Percentiles rank a stretch among this genome's conserved stretches.
These are phyloP conservation scores for Sinocyclocheilus anshuiensis DNA, from an alignment of 2,113 vertebrate genomes.

Conservation along the genomic window DNA sequence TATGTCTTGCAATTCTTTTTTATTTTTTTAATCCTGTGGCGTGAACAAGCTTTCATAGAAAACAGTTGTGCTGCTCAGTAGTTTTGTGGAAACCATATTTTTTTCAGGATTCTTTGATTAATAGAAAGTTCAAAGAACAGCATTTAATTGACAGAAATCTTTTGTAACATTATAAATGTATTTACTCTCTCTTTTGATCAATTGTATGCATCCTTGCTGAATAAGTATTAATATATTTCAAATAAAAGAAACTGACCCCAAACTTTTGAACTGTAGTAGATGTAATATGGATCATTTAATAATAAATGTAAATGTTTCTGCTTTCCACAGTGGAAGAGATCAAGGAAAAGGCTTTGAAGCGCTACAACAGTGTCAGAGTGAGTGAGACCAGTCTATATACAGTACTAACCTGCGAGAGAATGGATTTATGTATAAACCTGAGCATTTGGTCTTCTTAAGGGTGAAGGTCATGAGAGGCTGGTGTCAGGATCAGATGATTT, in stretches of 20 bases:
- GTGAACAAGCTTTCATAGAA: too few species aligned
- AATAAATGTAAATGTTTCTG: slow-evolving; percentile 19
- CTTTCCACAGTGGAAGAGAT: slow-evolving; percentile 83
- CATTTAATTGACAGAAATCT: too few species aligned
- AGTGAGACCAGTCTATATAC: slow-evolving; percentile 56
- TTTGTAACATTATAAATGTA: too few species aligned
- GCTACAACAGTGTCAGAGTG: slow-evolving; percentile 88
- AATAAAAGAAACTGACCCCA: background rate
- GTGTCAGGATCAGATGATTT: slow-evolving; percentile 98
- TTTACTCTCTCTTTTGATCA: too few species aligned
- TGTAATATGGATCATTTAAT: background rate
- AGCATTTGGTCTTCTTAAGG: slow-evolving; percentile 68
- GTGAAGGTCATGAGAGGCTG: slow-evolving; percentile 84
- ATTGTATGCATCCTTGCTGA: too few species aligned
- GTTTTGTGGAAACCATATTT: too few species aligned
- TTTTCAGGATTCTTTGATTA: too few species aligned
- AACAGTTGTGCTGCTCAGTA: too few species aligned
- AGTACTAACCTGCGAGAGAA: background rate
- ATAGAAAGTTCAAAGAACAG: too few species aligned
- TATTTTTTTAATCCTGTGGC: too few species aligned
- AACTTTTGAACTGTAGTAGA: background rate
- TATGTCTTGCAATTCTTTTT: too few species aligned
- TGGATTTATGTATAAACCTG: background rate
- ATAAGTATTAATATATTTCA: too few species aligned
- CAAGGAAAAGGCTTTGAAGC: slow-evolving; percentile 84